Conservation (phyloP, 2,113 vertebrate species). For the Channa argus region DNA sequence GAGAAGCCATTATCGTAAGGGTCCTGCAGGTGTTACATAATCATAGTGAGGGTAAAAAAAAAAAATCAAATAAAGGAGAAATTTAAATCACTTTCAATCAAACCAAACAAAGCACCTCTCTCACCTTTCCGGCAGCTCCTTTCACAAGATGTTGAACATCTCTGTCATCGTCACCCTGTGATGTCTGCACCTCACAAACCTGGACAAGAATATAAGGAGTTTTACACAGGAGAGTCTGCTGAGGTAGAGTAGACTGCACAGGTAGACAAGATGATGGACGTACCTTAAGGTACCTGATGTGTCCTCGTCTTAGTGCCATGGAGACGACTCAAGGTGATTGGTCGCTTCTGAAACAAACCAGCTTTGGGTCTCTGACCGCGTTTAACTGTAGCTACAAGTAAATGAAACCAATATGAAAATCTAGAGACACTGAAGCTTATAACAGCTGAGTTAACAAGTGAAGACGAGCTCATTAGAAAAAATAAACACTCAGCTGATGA, state of each 20-base stretch:
- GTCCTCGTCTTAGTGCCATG: constrained; percentile 85
- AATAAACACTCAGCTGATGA: too few species aligned
- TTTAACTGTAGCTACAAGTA: too few species aligned
- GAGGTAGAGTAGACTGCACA: too few species aligned
- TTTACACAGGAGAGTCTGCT: too few species aligned
- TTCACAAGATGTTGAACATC: constrained; percentile 69
- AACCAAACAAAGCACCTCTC: not conserved
- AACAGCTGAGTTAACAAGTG: too few species aligned
- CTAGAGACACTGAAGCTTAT: too few species aligned
- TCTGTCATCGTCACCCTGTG: constrained; percentile 76
- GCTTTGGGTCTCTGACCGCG: not conserved
- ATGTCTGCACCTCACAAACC: constrained; percentile 85
- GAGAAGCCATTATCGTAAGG: constrained; percentile 90
- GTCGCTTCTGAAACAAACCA: constrained; percentile 19
- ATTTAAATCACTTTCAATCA: too few species aligned
- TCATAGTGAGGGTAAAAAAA: too few species aligned
- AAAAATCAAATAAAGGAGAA: not conserved
- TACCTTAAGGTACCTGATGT: constrained; percentile 85
- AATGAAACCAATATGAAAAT: too few species aligned
- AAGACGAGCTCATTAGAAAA: too few species aligned
- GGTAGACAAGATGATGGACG: constrained; percentile 23
- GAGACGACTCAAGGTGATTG: constrained; percentile 38
- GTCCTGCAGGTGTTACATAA: constrained; percentile 73
- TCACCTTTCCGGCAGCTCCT: constrained; percentile 74
- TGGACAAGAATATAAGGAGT: constrained; percentile 39